These are phyloP conservation scores for Rhipidura dahli DNA, from an alignment of 2,113 vertebrate genomes.

Conservation along the genomic window DNA sequence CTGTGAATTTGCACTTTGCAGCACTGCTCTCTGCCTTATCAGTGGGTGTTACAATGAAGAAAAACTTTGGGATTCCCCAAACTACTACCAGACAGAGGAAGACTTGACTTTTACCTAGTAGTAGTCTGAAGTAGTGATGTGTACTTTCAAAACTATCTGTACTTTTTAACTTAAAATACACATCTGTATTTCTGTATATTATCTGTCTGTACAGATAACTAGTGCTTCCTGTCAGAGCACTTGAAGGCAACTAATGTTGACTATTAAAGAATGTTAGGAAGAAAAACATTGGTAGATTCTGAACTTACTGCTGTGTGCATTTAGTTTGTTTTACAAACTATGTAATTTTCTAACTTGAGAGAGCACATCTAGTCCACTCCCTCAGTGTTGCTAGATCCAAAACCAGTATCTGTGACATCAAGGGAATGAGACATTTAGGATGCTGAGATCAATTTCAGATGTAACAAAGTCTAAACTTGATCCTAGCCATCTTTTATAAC, in stretches of 20 bases:
- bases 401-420: background rate
- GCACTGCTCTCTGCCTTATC: background rate
- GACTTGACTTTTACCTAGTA: background rate
- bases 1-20: background rate
- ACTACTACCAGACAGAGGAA: background rate
- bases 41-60: background rate
- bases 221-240: background rate
- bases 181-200: background rate
- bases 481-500: background rate
- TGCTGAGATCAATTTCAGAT: background rate
- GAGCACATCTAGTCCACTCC: background rate
- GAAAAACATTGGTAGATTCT: background rate
- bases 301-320: background rate
- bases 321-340: background rate
- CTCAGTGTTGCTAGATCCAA: background rate
- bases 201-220: background rate
- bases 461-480: background rate
- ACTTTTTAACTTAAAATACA: background rate
- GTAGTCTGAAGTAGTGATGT: fast-evolving
- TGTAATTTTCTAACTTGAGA: background rate
- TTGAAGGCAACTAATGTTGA: background rate
- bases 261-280: background rate
- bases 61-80: background rate
- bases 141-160: background rate
- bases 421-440: background rate